Percentiles rank a stretch among this genome's conserved stretches.
phyloP scores from a whole-genome alignment of 2,797 vertebrate species.

The Phrynocephalus vlangalii region DNA sequence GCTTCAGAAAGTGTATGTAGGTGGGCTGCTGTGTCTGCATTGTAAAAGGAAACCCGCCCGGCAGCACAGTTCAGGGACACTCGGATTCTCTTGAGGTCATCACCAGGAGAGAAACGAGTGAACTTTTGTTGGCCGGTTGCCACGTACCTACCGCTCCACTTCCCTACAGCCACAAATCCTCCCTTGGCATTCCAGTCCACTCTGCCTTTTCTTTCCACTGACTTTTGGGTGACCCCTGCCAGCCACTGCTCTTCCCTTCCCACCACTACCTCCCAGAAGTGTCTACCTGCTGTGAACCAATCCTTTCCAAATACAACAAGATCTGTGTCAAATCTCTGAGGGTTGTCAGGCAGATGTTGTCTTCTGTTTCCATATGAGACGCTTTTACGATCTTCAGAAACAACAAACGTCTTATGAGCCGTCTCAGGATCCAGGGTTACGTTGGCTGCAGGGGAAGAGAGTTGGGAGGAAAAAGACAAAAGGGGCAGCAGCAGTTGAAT shows the following conservation, averaged over 20 bases:
- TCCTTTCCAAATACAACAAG: background rate
- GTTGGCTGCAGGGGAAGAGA: background rate
- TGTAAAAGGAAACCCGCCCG: background rate
- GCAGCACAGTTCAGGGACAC: background rate
- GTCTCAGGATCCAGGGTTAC: conserved; percentile 1
- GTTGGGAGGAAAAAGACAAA: background rate
- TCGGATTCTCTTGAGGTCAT: background rate
- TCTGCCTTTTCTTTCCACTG: background rate
- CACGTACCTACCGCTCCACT: background rate
- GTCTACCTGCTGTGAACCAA: background rate
- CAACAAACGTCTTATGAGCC: background rate
- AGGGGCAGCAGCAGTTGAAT: background rate
- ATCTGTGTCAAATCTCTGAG: background rate
- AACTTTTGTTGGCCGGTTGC: background rate
- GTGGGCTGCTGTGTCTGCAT: background rate
- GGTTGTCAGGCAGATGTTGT: background rate
- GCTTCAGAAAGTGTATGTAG: background rate
- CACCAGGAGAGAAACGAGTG: background rate
- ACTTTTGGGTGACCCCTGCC: background rate
- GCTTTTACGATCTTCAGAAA: background rate
- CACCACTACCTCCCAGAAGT: background rate
- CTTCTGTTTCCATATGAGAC: background rate
- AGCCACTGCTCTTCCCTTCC: background rate
- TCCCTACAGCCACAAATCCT: background rate
- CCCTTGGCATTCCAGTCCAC: background rate